A percentile compares a stretch with the other conserved stretches of the same genome.
Evolutionary conservation across 2,888 invertebrate genomes (phyloP).

Genomic region (Drosophila anceps): DNA sequence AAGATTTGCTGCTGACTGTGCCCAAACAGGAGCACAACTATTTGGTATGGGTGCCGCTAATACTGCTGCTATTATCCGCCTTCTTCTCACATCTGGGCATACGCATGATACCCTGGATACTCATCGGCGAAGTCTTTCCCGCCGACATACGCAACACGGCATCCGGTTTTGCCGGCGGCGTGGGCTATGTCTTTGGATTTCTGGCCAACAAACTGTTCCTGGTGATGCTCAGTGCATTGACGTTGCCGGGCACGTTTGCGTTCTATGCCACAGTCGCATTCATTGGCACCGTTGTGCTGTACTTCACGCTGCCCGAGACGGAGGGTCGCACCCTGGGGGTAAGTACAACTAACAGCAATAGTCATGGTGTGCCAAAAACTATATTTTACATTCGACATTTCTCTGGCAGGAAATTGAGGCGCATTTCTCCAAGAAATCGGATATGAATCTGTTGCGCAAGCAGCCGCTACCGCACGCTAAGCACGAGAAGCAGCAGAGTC

Average conservation of each 20-base stretch:
- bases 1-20: slow-evolving; percentile 80
- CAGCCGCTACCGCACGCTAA: slow-evolving; percentile 35
- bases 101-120: slow-evolving; percentile 91
- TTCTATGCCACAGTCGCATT: slow-evolving; percentile 89
- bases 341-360: slow-evolving; percentile 42
- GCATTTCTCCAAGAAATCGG: slow-evolving; percentile 83
- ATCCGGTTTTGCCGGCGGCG: slow-evolving; percentile 90
- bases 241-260: slow-evolving; percentile 90
- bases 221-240: slow-evolving; percentile 88
- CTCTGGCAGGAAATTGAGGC: slow-evolving; percentile 82
- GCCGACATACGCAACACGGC: slow-evolving; percentile 89
- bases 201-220: slow-evolving; percentile 91
- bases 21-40: slow-evolving; percentile 86
- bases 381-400: neutral
- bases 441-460: slow-evolving; percentile 73
- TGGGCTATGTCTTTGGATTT: slow-evolving; percentile 92
- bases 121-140: slow-evolving; percentile 92
- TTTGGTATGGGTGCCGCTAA: slow-evolving; percentile 89
- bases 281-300: slow-evolving; percentile 88
- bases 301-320: slow-evolving; percentile 92
- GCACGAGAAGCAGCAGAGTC: slow-evolving; percentile 46
- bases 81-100: slow-evolving; percentile 89
- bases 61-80: slow-evolving; percentile 88
- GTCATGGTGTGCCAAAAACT: neutral
- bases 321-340: slow-evolving; percentile 90